phyloP scores from a whole-genome alignment of 1,140 invertebrate genomes.

The Pseudobourletiella spinata region DNA sequence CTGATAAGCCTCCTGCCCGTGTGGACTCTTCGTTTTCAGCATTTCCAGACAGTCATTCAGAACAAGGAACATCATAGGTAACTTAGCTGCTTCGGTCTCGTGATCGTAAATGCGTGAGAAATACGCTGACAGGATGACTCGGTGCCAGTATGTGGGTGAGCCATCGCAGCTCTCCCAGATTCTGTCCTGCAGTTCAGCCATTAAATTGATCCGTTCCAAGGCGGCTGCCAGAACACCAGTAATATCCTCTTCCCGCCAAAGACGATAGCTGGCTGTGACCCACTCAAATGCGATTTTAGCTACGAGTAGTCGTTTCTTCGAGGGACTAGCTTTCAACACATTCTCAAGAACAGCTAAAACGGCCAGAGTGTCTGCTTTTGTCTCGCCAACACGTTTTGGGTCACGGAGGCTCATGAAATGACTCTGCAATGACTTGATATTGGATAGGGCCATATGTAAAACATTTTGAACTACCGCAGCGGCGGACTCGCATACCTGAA shows the following conservation, averaged over 20 bases:
- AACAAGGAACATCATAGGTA: constrained; percentile 22
- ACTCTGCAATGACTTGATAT: constrained; percentile 48
- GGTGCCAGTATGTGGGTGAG: constrained; percentile 73
- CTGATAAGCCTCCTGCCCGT: constrained; percentile 31
- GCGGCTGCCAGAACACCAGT: constrained; percentile 45
- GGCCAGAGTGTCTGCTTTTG: constrained; percentile 54
- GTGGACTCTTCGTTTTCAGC: constrained; percentile 23
- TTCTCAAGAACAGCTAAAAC: constrained; percentile 22
- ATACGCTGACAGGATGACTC: constrained; percentile 65
- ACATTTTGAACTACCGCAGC: constrained; percentile 62
- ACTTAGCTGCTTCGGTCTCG: constrained; percentile 44
- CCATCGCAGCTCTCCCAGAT: constrained; percentile 47
- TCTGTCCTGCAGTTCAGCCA: constrained; percentile 48
- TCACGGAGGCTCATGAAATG: constrained; percentile 27
- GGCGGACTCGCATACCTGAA: constrained; percentile 49
- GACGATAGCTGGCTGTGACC: constrained; percentile 47
- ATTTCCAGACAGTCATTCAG: constrained; percentile 27
- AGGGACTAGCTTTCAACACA: constrained; percentile 49
- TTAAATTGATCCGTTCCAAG: constrained; percentile 53
- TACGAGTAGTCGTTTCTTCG: constrained; percentile 54
- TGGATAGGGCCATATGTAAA: constrained; percentile 53
- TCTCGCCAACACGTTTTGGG: constrained; percentile 18
- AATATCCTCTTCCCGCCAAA: constrained; percentile 43
- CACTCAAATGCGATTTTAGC: constrained; percentile 57
- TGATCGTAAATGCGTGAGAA: constrained; percentile 58